Percentiles rank a stretch among this genome's conserved stretches.
Evolutionary conservation across 2,113 vertebrate species (phyloP).

Genomic region (Alethe castanea): DNA sequence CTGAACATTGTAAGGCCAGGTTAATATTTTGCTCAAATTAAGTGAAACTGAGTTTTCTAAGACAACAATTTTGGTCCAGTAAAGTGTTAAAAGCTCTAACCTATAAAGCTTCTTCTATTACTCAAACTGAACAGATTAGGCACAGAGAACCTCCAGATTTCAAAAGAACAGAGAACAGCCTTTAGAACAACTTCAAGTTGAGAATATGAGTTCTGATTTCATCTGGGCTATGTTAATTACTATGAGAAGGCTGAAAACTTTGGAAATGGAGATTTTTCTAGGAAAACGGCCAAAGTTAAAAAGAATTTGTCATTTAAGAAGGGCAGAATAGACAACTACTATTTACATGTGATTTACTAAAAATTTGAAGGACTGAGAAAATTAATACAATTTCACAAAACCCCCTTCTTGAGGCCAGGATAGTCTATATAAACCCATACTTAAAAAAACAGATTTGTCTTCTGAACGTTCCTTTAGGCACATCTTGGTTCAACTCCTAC

Average conservation of each 20-base stretch:
- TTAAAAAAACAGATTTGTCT: background rate
- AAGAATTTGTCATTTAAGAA: background rate
- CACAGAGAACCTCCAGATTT: background rate
- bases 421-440: background rate
- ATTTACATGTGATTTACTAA: background rate
- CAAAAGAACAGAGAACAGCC: background rate
- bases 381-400: background rate
- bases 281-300: background rate
- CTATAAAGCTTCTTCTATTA: background rate
- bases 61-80: background rate
- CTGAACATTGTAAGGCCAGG: background rate
- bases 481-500: background rate
- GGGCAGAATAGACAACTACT: background rate
- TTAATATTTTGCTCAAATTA: background rate
- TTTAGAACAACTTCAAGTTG: background rate
- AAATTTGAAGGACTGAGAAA: background rate
- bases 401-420: background rate
- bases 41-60: background rate
- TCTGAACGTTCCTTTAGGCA: background rate
- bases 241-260: background rate
- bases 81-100: background rate
- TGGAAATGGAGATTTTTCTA: background rate
- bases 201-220: background rate
- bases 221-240: background rate
- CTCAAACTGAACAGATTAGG: background rate